Base-by-base conservation (phyloP, 2,113 vertebrate species). In the Planiliza haematocheilus region DNA sequence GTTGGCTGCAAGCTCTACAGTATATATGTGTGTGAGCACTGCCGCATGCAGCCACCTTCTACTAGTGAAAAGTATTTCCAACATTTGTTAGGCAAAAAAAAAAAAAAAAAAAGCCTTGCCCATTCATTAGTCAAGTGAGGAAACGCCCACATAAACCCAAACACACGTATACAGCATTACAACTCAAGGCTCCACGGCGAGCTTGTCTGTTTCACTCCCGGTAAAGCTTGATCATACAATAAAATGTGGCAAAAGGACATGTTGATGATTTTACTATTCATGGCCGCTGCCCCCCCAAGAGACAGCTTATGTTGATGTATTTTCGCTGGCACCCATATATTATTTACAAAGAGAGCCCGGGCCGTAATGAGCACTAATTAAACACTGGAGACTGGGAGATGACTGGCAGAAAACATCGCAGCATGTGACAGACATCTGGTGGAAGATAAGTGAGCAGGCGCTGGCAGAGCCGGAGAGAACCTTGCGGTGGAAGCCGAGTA, bases 361-460 rank as follows among this genome's bases (percentile, higher is more conserved):
- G 75, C 77, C 79, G 81, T 92, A 91, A 92, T 91, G 87, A 91
- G 89, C 57, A 57, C 90, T 91, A 91, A 93, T 93, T 93, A 93
- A 92, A 89, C 64, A 77, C 81, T 30, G 73, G 84, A 88, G 89
- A 83, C 74, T 21, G 46, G 59, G 68, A 70, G 80, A 90, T 91
- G 88, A 93, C 83, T 92, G 92, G 86, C 92, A 93, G 82, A 61
- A 84, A 89, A 90, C 89, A 89, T 80, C 16, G 64, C 85, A 65
- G 58, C 70, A 58, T 89, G 86, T 89, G 93, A 93, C 91, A 91
- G 85, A 88, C 91, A 91, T 89, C 88, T 91, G 91, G 80, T 80
- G 74, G 55, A 87, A 82, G 78, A 90, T 79, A 73, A 83, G 86
- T 70, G 77, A 85, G 63, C 70, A 45, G 82, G 60, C 62, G 30